These are phyloP conservation scores for Hippocampus zosterae DNA, from an alignment of 2,113 vertebrate genomes.

Conservation along the genomic window DNA sequence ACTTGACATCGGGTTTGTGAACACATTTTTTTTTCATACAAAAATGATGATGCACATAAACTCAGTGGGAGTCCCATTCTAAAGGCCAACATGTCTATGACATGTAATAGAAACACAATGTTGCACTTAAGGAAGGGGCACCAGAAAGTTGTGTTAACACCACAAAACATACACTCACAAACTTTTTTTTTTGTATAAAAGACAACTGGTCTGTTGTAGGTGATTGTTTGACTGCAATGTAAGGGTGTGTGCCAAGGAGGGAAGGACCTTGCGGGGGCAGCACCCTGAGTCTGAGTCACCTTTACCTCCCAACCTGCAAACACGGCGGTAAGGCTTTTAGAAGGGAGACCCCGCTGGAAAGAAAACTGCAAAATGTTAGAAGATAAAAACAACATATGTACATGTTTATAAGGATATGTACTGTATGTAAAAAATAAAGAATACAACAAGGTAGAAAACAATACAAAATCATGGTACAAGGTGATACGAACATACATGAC, in stretches of 20 bases:
- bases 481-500: constrained; percentile 67
- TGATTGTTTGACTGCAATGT: constrained; percentile 33
- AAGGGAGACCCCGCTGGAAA: constrained; percentile 55
- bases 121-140: constrained; percentile 16
- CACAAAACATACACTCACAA: constrained; percentile 23
- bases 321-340: constrained; percentile 67
- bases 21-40: constrained; percentile 70
- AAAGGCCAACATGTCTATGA: constrained; percentile 55
- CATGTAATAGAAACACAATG: constrained; percentile 34
- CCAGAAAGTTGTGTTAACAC: constrained; percentile 15
- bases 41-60: constrained; percentile 48
- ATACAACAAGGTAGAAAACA: constrained; percentile 68
- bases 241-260: constrained; percentile 5
- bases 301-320: constrained; percentile 37
- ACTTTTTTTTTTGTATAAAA: constrained; percentile 48
- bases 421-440: constrained; percentile 65
- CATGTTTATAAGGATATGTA: constrained; percentile 71
- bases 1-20: constrained; percentile 67
- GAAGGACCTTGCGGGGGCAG: constrained; percentile 18
- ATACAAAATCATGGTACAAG: constrained; percentile 69
- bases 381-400: constrained; percentile 68
- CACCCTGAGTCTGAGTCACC: constrained; percentile 45
- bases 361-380: constrained; percentile 47
- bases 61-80: constrained; percentile 58
- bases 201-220: constrained; percentile 37